Percentiles rank a stretch among this genome's conserved stretches.
phyloP scores from a whole-genome alignment of 2,113 vertebrate species.

The Sciurus niger region DNA sequence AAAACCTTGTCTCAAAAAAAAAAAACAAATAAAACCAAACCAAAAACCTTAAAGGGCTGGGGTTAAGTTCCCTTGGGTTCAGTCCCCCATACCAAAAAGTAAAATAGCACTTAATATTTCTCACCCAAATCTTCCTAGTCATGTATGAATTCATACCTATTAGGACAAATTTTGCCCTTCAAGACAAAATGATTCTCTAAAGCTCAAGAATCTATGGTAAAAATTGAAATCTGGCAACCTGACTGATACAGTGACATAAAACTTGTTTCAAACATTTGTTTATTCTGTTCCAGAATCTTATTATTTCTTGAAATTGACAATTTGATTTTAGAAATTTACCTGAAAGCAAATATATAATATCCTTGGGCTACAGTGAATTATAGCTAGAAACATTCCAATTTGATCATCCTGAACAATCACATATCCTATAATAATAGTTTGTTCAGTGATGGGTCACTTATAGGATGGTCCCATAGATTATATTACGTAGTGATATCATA shows the following conservation, averaged over 20 bases:
- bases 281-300: conserved; percentile 12
- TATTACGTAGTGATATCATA: neutral
- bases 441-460: neutral
- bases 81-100: no score
- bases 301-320: neutral
- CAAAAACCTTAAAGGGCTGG: no score
- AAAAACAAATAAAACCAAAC: no score
- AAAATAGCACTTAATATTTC: no score
- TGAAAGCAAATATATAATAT: neutral
- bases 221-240: neutral
- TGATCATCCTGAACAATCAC: neutral
- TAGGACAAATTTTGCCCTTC: neutral
- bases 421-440: neutral
- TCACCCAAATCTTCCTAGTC: neutral
- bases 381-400: neutral
- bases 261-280: neutral
- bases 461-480: neutral
- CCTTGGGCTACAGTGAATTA: neutral
- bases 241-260: neutral
- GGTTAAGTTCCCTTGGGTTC: no score
- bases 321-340: neutral
- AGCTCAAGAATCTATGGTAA: neutral
- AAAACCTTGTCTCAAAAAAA: no score
- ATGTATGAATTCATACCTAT: neutral
- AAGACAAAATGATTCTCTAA: neutral